These are phyloP conservation scores for Haliaeetus leucogaster DNA, from an alignment of 2,113 vertebrate genomes.

Conservation along the genomic window DNA sequence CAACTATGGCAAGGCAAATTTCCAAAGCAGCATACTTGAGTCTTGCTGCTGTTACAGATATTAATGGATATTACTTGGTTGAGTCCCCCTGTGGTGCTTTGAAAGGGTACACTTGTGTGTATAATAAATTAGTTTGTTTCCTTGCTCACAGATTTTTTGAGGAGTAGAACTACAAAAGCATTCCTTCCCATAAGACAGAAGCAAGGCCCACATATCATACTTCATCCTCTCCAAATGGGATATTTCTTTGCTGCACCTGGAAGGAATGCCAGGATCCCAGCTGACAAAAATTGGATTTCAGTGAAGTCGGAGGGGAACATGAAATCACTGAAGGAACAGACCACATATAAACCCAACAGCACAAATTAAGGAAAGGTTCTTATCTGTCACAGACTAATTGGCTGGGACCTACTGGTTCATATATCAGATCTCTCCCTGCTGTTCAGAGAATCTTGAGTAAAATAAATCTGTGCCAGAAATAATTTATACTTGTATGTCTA, in stretches of 20 bases:
- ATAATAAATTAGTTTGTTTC: background rate
- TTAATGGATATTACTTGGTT: background rate
- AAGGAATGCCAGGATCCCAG: background rate
- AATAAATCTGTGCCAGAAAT: constrained; percentile 3
- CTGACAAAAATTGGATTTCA: background rate
- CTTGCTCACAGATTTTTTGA: background rate
- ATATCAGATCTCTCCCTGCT: background rate
- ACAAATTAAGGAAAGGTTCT: background rate
- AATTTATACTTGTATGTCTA: background rate
- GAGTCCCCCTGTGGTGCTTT: background rate
- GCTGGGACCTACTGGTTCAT: background rate
- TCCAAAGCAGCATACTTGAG: background rate
- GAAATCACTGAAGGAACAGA: background rate
- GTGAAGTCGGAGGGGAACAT: background rate
- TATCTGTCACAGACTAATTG: constrained; percentile 6
- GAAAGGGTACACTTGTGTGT: background rate
- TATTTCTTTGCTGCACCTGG: background rate
- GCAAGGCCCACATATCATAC: background rate
- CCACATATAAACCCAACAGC: background rate
- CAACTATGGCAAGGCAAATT: background rate
- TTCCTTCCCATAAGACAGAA: background rate
- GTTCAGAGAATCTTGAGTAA: background rate
- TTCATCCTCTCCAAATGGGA: background rate
- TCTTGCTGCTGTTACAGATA: background rate
- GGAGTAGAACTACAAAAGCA: background rate